Conservation (phyloP, 2,797 vertebrate species). For the Lacerta bilineata region DNA sequence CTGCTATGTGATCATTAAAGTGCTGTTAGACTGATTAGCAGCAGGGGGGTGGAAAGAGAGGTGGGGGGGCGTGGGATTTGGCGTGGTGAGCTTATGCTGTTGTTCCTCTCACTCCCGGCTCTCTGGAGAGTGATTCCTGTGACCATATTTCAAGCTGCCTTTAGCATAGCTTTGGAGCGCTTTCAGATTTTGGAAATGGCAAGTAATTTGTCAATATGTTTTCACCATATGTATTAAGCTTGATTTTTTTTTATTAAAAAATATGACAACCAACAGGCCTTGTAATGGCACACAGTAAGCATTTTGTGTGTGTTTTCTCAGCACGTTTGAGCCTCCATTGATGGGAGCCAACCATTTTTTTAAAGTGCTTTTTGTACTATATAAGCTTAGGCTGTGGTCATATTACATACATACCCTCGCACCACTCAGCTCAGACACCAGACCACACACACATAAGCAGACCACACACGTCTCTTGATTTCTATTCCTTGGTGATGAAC, state of each 20-base stretch:
- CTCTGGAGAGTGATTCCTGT: not conserved
- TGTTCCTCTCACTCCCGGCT: conserved; percentile 58
- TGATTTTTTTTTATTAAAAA: conserved; percentile 40
- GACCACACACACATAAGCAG: conserved; percentile 41
- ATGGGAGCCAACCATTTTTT: conserved; percentile 62
- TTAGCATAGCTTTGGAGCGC: conserved; percentile 72
- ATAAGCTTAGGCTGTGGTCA: conserved; percentile 19
- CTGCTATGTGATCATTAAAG: conserved; percentile 21
- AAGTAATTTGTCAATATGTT: conserved; percentile 74
- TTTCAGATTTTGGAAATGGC: conserved; percentile 75
- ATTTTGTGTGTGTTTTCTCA: conserved; percentile 49
- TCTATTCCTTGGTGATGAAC: not conserved
- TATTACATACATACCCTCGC: not conserved
- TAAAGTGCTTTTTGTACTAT: conserved; percentile 55
- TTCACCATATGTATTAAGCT: conserved; percentile 66
- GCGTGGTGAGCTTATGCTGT: not conserved
- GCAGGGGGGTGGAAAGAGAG: not conserved
- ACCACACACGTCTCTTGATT: conserved; percentile 14
- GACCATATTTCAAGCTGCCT: conserved; percentile 56
- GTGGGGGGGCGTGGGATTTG: conserved; percentile 25
- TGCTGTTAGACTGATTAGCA: conserved; percentile 31
- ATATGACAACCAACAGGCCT: conserved; percentile 69
- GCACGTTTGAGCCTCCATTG: conserved; percentile 51
- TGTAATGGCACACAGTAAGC: conserved; percentile 68
- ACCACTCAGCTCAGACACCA: not conserved